Evolutionary conservation across 2,888 invertebrate species (phyloP), one percentile per base, ranked within the genome.

Genomic region (Amphipoea lucens): DNA sequence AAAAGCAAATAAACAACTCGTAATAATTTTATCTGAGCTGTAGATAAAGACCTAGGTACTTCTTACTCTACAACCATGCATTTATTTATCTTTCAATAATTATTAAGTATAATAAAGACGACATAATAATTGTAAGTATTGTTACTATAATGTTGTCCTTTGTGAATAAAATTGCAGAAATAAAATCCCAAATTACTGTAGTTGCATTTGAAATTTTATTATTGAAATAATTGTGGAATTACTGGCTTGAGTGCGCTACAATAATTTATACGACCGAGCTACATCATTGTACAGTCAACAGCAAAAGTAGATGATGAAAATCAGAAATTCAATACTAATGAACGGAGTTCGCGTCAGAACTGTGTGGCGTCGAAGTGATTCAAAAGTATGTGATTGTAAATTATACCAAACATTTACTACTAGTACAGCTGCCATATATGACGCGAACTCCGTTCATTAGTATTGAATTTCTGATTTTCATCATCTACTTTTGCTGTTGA

Each of bases 1-100:
- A 20, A 77, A 77, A 66, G 54, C 54, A 83, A 78, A 86, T 70
- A 77, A 82, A 70, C 69, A 87, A 54, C 48, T 36, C 23, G 36
- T 36, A 57, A 23, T 36, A 36, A 36, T 14, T 36, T 57, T 36
- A 17, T 9, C 60, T 23, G 23, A 5, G 9, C 14, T 51, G 20
- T 51, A 51, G 20, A 6, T 51, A 51, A 6, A 6, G n/a, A n/a
- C n/a, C n/a, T 51, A 5, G 2, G 2, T 51, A 36, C 36, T 0
- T 45, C 36, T 0, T 45, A 23, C 29, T 36, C 12, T 69, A 40
- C 40, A 40, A 62, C 3, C 36, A 20, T n/a, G 17, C 17, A 29
- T 54, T 29, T 62, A 62, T 76, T 63, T 51, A 20, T 29, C 14
- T 20, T 11, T 7, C 0, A 63, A 42, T 77, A 36, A 20, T 23